Percentiles rank a stretch among this genome's conserved stretches.
Evolutionary conservation across 2,888 invertebrate genomes (phyloP).

Genomic region (Tuberolachnus salignus): DNA sequence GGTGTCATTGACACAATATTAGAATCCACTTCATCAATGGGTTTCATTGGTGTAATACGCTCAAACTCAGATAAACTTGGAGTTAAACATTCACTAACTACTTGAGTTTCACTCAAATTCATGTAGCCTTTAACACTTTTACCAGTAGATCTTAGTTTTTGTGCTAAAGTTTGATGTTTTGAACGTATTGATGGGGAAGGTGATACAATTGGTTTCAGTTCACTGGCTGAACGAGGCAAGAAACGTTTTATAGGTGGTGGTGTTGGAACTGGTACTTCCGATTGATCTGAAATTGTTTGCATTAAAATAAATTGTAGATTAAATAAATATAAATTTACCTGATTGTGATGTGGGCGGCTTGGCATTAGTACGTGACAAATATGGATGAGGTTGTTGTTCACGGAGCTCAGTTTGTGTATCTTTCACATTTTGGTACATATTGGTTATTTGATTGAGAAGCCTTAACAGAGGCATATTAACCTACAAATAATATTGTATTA

Average conservation of each 20-base stretch:
- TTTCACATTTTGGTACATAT: slow-evolving; percentile 96
- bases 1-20: slow-evolving; percentile 74
- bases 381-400: slow-evolving; percentile 66
- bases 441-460: slow-evolving; percentile 92
- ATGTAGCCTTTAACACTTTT: slow-evolving; percentile 84
- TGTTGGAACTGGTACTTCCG: slow-evolving; percentile 41
- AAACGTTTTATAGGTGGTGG: slow-evolving; percentile 40
- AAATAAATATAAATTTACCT: slow-evolving; percentile 12
- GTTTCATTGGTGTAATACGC: slow-evolving; percentile 46
- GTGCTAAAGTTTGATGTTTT: slow-evolving; percentile 85
- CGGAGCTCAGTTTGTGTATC: slow-evolving; percentile 90
- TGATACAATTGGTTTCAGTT: slow-evolving; percentile 64
- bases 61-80: slow-evolving; percentile 53
- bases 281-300: slow-evolving; percentile 39
- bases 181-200: slow-evolving; percentile 68
- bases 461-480: slow-evolving; percentile 94
- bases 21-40: slow-evolving; percentile 46
- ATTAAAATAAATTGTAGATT: background rate
- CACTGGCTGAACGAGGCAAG: slow-evolving; percentile 58
- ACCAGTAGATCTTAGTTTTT: slow-evolving; percentile 82
- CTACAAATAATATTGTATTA: slow-evolving; percentile 63
- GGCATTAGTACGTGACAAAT: slow-evolving; percentile 37
- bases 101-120: slow-evolving; percentile 77
- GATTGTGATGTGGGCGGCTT: slow-evolving; percentile 46
- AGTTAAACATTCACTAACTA: slow-evolving; percentile 63